A percentile compares a stretch with the other conserved stretches of the same genome.
phyloP scores from a whole-genome alignment of 2,888 invertebrate genomes.

The Electrophaes corylata region DNA sequence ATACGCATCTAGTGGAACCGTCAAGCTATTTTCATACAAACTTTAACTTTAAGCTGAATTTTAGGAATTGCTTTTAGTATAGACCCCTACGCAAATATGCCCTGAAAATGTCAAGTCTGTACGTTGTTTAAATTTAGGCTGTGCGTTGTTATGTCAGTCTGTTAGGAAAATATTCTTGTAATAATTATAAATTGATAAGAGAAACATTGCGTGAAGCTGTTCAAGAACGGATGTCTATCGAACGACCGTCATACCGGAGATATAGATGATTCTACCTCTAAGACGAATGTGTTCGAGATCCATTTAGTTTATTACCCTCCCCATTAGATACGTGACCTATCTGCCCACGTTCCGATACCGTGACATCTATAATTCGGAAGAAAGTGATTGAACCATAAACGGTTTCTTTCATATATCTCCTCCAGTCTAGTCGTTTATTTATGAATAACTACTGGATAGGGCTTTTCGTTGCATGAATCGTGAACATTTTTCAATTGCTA shows the following conservation, averaged over 20 bases:
- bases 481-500: constrained; percentile 68
- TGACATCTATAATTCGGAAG: constrained; percentile 65
- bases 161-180: too few species aligned
- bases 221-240: not conserved
- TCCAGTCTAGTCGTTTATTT: constrained; percentile 8
- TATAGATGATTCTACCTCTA: constrained; percentile 24
- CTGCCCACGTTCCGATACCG: constrained; percentile 60
- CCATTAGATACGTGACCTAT: constrained; percentile 65
- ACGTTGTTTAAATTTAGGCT: too few species aligned
- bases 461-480: constrained; percentile 58
- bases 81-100: too few species aligned
- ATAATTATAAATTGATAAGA: too few species aligned
- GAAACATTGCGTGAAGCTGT: not conserved
- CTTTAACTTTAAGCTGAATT: too few species aligned
- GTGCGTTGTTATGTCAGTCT: too few species aligned
- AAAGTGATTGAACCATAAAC: constrained; percentile 42
- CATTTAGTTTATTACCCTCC: constrained; percentile 49
- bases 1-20: too few species aligned
- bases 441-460: constrained; percentile 34
- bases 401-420: constrained; percentile 32
- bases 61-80: too few species aligned
- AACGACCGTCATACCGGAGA: constrained; percentile 10
- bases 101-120: too few species aligned
- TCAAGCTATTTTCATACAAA: too few species aligned
- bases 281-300: constrained; percentile 58